These are phyloP conservation scores for Proteles cristata DNA, from an alignment of 2,113 vertebrate genomes.

Conservation along the genomic window DNA sequence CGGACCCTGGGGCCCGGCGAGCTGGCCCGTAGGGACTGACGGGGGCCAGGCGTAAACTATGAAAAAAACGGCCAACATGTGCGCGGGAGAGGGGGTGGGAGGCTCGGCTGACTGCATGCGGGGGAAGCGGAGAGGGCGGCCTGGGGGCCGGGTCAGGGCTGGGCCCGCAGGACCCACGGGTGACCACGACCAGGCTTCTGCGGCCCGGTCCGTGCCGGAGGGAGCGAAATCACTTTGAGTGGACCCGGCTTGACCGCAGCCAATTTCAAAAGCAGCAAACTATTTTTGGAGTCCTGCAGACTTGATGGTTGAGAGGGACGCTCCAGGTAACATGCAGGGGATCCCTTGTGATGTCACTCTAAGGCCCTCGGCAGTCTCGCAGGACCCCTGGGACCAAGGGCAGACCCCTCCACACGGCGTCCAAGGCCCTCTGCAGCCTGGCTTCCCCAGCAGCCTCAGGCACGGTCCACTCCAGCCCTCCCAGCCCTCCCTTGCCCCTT, in stretches of 20 bases:
- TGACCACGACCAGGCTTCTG: accelerated
- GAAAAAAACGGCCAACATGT: accelerated
- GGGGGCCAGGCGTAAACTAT: accelerated
- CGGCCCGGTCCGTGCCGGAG: neutral
- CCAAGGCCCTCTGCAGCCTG: neutral
- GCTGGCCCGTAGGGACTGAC: accelerated
- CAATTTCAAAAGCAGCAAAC: accelerated
- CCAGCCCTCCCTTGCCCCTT: accelerated
- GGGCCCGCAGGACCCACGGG: neutral
- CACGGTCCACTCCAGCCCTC: neutral
- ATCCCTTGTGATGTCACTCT: no score
- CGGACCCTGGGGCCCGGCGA: accelerated
- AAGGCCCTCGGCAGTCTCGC: neutral
- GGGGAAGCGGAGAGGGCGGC: neutral
- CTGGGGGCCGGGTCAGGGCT: neutral
- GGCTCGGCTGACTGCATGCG: accelerated
- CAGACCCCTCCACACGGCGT: accelerated
- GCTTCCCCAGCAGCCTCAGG: neutral
- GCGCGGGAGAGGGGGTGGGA: neutral
- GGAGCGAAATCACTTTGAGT: neutral
- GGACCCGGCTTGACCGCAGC: neutral
- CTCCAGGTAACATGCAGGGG: accelerated
- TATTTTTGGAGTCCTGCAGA: neutral
- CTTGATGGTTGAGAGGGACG: neutral
- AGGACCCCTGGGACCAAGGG: neutral